phyloP scores from a whole-genome alignment of 2,113 vertebrate genomes.

The Lasiurus cinereus region DNA sequence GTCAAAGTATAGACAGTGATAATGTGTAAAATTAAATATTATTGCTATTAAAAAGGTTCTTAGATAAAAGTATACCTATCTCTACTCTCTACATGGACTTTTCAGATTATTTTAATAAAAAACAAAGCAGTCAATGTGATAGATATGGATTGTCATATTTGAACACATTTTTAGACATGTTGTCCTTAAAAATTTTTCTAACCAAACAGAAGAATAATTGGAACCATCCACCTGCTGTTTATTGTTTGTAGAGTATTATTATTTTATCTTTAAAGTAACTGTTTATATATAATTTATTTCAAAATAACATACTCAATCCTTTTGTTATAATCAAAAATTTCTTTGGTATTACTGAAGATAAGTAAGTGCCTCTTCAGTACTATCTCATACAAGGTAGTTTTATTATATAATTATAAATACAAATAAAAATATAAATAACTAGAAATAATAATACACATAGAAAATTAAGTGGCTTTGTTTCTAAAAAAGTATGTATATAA shows the following conservation, averaged over 20 bases:
- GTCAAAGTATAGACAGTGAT: background rate
- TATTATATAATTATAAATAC: background rate
- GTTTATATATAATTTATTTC: background rate
- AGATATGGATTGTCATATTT: background rate
- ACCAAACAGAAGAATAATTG: background rate
- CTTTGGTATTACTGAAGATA: background rate
- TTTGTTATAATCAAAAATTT: background rate
- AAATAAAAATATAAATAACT: background rate
- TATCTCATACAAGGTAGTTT: background rate
- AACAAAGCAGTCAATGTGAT: background rate
- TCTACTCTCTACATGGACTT: background rate
- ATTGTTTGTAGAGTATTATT: background rate
- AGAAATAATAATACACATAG: background rate
- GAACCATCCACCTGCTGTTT: background rate
- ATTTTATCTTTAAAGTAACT: conserved; percentile 10
- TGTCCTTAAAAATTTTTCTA: background rate
- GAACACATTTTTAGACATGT: background rate
- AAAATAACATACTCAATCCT: background rate
- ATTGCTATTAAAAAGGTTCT: background rate
- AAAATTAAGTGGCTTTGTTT: conserved; percentile 22
- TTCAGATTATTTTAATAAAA: conserved; percentile 26
- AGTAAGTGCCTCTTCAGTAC: background rate
- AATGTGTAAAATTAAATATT: background rate
- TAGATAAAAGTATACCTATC: background rate
- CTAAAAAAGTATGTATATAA: background rate